Percentiles rank a stretch among this genome's conserved stretches.
Conservation (phyloP, 1,140 invertebrate genomes). For the Camponotus pennsylvanicus region DNA sequence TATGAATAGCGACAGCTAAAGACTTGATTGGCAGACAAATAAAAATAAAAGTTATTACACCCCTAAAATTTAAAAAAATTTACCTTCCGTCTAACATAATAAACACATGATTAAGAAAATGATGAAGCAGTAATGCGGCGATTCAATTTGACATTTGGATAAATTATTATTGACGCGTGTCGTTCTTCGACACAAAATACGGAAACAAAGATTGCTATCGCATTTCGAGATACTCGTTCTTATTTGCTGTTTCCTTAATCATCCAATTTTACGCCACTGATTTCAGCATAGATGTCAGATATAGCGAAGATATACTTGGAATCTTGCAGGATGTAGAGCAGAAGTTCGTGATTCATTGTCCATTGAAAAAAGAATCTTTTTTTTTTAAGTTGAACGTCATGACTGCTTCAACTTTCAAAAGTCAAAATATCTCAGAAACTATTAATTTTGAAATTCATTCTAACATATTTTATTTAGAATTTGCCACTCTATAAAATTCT, state of each 20-base stretch:
- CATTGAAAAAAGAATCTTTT: slow-evolving; percentile 5
- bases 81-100: background rate
- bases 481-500: too few species aligned
- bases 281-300: slow-evolving; percentile 26
- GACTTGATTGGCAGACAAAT: background rate
- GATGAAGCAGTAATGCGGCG: background rate
- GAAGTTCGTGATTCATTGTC: slow-evolving; percentile 35
- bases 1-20: background rate
- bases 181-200: background rate
- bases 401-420: too few species aligned
- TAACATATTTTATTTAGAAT: too few species aligned
- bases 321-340: slow-evolving; percentile 52
- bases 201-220: slow-evolving; percentile 21
- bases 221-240: slow-evolving; percentile 25
- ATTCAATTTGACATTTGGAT: background rate
- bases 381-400: too few species aligned
- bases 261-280: slow-evolving; percentile 71
- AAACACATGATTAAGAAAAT: background rate
- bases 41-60: background rate
- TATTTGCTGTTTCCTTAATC: slow-evolving; percentile 61
- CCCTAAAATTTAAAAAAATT: background rate
- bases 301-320: slow-evolving; percentile 45
- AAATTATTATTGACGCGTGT: slow-evolving; percentile 14
- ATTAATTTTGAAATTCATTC: too few species aligned
- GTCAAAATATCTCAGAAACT: too few species aligned